Conservation (phyloP, 2,888 invertebrate species). For the Pantelozetes paolii region DNA sequence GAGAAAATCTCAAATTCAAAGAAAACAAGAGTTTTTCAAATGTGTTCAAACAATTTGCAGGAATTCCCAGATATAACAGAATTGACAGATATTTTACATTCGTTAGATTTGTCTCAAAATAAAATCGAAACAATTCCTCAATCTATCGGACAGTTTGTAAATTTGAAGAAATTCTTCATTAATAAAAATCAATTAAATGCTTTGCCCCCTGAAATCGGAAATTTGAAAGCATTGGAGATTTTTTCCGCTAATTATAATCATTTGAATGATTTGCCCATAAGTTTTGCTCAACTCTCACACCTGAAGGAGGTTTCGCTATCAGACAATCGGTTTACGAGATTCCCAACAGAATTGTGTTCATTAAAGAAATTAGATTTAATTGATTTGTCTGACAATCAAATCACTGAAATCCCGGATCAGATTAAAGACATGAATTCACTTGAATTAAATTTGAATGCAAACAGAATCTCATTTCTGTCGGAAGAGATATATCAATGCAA, state of each 20-base stretch:
- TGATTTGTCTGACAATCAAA: conserved; percentile 18
- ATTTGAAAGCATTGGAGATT: background rate
- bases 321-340: background rate
- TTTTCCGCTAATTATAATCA: background rate
- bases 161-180: background rate
- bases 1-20: background rate
- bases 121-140: conserved; percentile 9
- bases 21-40: background rate
- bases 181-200: background rate
- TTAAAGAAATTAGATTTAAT: conserved; percentile 8
- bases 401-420: background rate
- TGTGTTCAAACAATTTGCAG: background rate
- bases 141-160: background rate
- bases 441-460: conserved; percentile 9
- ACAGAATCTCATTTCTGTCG: conserved; percentile 1
- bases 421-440: background rate
- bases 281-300: conserved; percentile 6
- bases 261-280: background rate
- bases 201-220: background rate
- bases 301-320: background rate
- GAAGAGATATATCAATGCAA: background rate
- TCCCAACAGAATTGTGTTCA: conserved; percentile 1
- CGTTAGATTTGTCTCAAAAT: conserved; percentile 8
- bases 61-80: background rate
- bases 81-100: background rate